phyloP scores from a whole-genome alignment of 2,888 invertebrate genomes.

The Ischnus inquisitorius region DNA sequence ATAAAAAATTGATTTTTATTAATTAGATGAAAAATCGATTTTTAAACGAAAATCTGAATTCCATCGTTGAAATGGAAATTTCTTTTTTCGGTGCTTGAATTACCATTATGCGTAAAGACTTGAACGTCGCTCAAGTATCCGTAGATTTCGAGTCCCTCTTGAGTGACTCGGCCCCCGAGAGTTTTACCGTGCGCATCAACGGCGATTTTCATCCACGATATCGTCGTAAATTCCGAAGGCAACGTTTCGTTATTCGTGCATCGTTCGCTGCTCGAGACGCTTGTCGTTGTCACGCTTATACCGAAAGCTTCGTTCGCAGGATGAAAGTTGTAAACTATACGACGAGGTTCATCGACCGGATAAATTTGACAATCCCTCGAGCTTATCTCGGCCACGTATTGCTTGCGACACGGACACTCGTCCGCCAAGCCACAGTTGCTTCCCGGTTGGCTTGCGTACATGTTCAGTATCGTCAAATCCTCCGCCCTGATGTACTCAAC shows the following conservation, averaged over 20 bases:
- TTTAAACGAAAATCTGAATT: too few relatives aligned
- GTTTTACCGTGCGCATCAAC: neutral
- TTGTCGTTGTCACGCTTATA: constrained; percentile 73
- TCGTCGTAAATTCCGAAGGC: constrained; percentile 70
- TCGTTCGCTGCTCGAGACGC: constrained; percentile 70
- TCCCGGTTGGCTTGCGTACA: constrained; percentile 73
- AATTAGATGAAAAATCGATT: neutral
- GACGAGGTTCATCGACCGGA: constrained; percentile 54
- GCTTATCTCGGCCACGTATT: constrained; percentile 73
- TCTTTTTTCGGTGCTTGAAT: neutral
- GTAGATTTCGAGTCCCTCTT: constrained; percentile 56
- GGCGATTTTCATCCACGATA: constrained; percentile 72
- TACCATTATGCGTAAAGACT: constrained; percentile 73
- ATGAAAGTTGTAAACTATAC: constrained; percentile 73
- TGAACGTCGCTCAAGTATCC: constrained; percentile 77
- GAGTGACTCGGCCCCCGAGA: constrained; percentile 24
- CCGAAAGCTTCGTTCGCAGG: constrained; percentile 68
- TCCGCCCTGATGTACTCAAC: constrained; percentile 66
- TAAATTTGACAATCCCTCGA: constrained; percentile 57
- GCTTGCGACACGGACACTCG: constrained; percentile 75
- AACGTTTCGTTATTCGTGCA: constrained; percentile 66
- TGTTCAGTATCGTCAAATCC: constrained; percentile 71
- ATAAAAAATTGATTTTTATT: too few relatives aligned
- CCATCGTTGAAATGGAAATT: too few relatives aligned
- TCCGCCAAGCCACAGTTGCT: constrained; percentile 73